A percentile compares a stretch with the other conserved stretches of the same genome.
Conservation (phyloP, 2,113 vertebrate genomes). For the Pollachius pollachius region DNA sequence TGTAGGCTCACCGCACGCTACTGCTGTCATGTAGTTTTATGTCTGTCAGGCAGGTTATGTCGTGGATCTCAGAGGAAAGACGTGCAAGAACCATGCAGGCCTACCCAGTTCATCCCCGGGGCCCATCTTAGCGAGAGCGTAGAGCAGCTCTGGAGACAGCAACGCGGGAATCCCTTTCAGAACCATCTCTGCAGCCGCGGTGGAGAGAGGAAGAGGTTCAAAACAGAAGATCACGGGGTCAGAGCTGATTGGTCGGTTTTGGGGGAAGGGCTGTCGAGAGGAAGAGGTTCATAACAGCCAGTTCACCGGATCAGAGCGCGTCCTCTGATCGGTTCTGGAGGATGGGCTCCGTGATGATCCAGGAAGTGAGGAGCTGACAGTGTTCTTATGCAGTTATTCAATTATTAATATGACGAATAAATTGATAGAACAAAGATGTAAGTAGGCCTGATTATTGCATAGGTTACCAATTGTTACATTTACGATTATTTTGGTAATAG, state of each 20-base stretch:
- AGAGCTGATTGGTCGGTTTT: background rate
- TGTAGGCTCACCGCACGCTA: too few relatives aligned
- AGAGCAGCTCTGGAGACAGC: slow-evolving; percentile 72
- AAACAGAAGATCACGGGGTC: slow-evolving; percentile 9
- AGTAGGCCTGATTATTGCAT: too few relatives aligned
- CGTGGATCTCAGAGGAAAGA: too few relatives aligned
- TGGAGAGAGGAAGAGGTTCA: background rate
- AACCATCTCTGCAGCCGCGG: slow-evolving; percentile 48
- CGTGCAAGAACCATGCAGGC: background rate
- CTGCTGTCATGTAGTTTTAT: too few relatives aligned
- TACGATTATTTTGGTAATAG: too few relatives aligned
- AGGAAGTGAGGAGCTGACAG: background rate
- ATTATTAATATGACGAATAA: too few relatives aligned
- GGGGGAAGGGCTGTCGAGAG: too few relatives aligned
- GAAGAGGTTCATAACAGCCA: background rate
- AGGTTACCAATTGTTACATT: too few relatives aligned
- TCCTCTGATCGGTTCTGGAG: background rate
- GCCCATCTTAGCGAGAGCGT: slow-evolving; percentile 74
- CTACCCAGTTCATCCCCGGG: slow-evolving; percentile 77
- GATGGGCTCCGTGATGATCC: background rate
- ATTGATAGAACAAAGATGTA: too few relatives aligned
- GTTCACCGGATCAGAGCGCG: slow-evolving; percentile 4
- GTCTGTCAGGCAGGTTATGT: background rate
- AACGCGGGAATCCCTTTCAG: slow-evolving; percentile 71
- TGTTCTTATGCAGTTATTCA: too few relatives aligned